phyloP scores from a whole-genome alignment of 2,888 invertebrate species.

The Junonia oenone region DNA sequence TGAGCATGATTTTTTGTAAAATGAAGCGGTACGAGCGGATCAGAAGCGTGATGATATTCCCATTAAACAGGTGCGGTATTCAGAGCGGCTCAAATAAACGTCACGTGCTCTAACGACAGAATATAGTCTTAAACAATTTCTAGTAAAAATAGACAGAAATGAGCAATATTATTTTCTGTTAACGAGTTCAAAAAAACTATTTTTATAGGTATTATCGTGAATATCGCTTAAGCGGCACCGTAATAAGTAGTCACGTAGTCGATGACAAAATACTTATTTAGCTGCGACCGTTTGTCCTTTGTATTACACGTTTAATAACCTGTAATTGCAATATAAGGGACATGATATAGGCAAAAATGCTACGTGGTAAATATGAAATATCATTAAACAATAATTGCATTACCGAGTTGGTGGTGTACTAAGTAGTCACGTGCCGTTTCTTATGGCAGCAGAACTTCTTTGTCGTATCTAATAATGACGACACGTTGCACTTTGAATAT shows the following conservation, averaged over 20 bases:
- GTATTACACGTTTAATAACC: neutral
- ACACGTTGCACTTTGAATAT: neutral
- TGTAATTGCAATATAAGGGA: neutral
- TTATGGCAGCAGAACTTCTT: neutral
- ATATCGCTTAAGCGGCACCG: conserved; percentile 7
- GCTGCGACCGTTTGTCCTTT: neutral
- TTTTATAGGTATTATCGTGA: neutral
- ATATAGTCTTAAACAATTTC: conserved; percentile 18
- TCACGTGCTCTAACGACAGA: conserved; percentile 43
- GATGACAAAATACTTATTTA: neutral
- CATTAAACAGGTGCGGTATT: conserved; percentile 58
- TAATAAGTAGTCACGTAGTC: conserved; percentile 14
- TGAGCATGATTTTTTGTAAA: conserved; percentile 59
- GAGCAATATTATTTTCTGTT: neutral
- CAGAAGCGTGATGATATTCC: conserved; percentile 58
- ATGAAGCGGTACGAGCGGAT: conserved; percentile 39
- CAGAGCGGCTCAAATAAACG: conserved; percentile 43
- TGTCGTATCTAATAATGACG: neutral
- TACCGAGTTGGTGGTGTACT: neutral
- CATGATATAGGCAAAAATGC: neutral
- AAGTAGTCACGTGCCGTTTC: neutral
- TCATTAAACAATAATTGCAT: neutral
- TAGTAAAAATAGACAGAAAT: conserved; percentile 8
- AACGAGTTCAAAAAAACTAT: neutral
- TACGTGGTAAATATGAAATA: neutral